Conservation (phyloP, 1,140 invertebrate genomes). For the Ips nitidus region DNA sequence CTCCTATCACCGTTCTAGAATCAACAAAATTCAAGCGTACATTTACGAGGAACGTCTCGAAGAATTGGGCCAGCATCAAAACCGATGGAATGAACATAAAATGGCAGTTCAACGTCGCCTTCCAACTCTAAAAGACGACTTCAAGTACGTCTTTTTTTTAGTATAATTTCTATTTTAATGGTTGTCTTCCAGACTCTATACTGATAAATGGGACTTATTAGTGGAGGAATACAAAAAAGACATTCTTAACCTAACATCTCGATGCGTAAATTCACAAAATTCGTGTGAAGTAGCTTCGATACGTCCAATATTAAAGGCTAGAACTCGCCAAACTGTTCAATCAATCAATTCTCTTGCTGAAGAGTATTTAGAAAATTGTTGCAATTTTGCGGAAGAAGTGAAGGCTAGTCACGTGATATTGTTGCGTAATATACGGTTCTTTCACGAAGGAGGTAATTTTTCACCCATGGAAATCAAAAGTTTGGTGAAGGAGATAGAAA, state of each 20-base stretch:
- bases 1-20: conserved; percentile 8
- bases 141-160: not conserved
- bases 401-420: conserved; percentile 18
- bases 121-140: not conserved
- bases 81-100: conserved; percentile 25
- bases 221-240: not conserved
- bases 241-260: too few relatives aligned
- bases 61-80: conserved; percentile 31
- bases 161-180: not conserved
- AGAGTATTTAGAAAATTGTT: conserved; percentile 20
- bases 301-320: conserved; percentile 12
- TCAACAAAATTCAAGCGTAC: conserved; percentile 20
- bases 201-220: not conserved
- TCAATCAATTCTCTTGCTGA: conserved; percentile 7
- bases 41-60: conserved; percentile 37
- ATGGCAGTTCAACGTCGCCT: conserved; percentile 1
- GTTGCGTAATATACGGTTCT: conserved; percentile 22
- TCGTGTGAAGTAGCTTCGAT: conserved; percentile 11
- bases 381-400: conserved; percentile 18
- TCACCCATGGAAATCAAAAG: conserved; percentile 25
- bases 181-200: not conserved
- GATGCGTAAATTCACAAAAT: not conserved
- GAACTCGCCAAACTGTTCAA: conserved; percentile 11
- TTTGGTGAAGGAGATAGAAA: conserved; percentile 24
- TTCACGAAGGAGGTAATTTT: conserved; percentile 37